phyloP scores from a whole-genome alignment of 2,888 invertebrate genomes.

The Mesochorus sp. region DNA sequence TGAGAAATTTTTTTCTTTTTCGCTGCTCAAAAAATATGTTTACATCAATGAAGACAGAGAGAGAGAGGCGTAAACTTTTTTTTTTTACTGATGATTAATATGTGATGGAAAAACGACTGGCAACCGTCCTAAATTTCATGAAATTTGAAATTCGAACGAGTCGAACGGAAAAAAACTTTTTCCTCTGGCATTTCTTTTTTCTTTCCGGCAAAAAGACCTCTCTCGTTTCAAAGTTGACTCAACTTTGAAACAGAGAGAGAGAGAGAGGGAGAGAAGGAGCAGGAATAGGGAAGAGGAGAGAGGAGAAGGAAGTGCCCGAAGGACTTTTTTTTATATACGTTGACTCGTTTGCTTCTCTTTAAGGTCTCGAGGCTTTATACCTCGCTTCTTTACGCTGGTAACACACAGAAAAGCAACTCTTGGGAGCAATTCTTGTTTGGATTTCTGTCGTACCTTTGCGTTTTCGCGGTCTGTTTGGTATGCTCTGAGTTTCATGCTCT shows the following conservation, averaged over 20 bases:
- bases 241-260: slow-evolving; percentile 6
- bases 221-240: slow-evolving; percentile 17
- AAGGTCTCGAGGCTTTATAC: slow-evolving; percentile 44
- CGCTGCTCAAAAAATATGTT: too few relatives aligned
- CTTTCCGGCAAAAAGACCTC: slow-evolving; percentile 5
- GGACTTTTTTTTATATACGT: slow-evolving; percentile 24
- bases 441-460: slow-evolving; percentile 38
- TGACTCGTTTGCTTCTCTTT: slow-evolving; percentile 49
- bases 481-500: slow-evolving; percentile 26
- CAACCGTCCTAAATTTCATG: background rate
- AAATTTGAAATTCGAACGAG: background rate
- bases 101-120: too few relatives aligned
- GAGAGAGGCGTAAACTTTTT: too few relatives aligned
- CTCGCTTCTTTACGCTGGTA: background rate
- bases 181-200: slow-evolving; percentile 2
- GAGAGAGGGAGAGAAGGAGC: background rate
- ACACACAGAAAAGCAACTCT: slow-evolving; percentile 33
- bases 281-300: background rate
- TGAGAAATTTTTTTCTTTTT: too few relatives aligned
- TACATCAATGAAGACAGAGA: too few relatives aligned
- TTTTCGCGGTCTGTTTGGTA: slow-evolving; percentile 33
- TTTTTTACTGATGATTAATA: too few relatives aligned
- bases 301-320: slow-evolving; percentile 12
- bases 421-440: slow-evolving; percentile 51
- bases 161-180: slow-evolving; percentile 10